Conservation (phyloP, 2,888 invertebrate species). For the Epinotia demarniana region DNA sequence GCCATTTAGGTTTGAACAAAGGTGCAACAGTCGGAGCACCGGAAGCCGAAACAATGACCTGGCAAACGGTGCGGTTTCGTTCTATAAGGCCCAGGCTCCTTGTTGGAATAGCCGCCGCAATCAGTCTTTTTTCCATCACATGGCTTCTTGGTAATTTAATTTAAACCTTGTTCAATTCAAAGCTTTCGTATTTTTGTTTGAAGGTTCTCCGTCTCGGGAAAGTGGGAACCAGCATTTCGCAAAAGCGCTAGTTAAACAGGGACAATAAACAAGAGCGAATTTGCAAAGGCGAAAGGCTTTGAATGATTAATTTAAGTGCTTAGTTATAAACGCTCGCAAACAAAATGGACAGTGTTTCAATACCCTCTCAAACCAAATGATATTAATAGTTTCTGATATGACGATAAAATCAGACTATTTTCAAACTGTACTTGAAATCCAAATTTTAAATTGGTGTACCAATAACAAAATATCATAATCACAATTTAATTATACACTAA, state of each 20-base stretch:
- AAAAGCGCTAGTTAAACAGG: no score
- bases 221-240: not conserved
- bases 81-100: slow-evolving; percentile 58
- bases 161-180: not conserved
- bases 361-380: no score
- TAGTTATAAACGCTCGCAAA: no score
- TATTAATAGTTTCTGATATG: no score
- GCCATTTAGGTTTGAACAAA: slow-evolving; percentile 17
- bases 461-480: not conserved
- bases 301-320: no score
- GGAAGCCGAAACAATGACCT: slow-evolving; percentile 65
- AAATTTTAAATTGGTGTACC: not conserved
- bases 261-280: no score
- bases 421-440: no score
- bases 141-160: not conserved
- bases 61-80: slow-evolving; percentile 54
- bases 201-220: not conserved
- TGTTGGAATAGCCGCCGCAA: slow-evolving; percentile 50
- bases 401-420: no score
- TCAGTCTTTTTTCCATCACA: slow-evolving; percentile 2
- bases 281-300: no score
- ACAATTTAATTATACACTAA: not conserved
- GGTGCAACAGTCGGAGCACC: slow-evolving; percentile 46
- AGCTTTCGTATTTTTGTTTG: not conserved
- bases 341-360: no score